Conservation (phyloP, 2,888 invertebrate genomes). For the Torymus tubicola region DNA sequence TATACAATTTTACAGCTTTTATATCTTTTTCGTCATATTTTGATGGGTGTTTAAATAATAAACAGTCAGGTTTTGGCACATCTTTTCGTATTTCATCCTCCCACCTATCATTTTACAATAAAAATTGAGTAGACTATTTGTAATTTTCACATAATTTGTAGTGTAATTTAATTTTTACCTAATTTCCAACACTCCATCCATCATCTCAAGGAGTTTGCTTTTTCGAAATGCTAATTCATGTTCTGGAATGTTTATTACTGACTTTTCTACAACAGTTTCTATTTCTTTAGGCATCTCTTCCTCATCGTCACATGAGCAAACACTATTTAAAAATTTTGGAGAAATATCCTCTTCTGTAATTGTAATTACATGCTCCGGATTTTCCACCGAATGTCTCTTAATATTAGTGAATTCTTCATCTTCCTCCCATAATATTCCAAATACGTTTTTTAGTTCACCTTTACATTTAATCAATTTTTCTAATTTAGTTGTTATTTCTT, state of each 20-base stretch:
- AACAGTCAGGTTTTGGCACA: constrained; percentile 85
- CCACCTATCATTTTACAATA: constrained; percentile 79
- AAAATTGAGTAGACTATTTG: no score
- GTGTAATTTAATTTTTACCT: constrained; percentile 59
- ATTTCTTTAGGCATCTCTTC: constrained; percentile 75
- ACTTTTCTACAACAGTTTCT: constrained; percentile 61
- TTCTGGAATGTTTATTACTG: constrained; percentile 77
- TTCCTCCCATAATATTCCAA: constrained; percentile 44
- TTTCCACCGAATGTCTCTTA: constrained; percentile 78
- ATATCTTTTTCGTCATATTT: constrained; percentile 87
- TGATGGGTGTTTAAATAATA: constrained; percentile 80
- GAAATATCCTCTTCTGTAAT: constrained; percentile 73
- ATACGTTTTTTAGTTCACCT: constrained; percentile 74
- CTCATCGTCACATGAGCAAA: constrained; percentile 72
- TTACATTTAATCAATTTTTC: constrained; percentile 82
- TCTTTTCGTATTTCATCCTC: constrained; percentile 93
- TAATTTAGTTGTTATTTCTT: constrained; percentile 81
- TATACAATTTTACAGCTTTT: constrained; percentile 82
- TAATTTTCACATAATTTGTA: not conserved
- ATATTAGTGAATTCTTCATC: constrained; percentile 1
- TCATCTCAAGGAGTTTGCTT: constrained; percentile 85
- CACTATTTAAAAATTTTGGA: not conserved
- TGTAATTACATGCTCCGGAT: constrained; percentile 80
- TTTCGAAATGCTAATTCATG: constrained; percentile 79
- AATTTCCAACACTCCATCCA: constrained; percentile 92